These are phyloP conservation scores for Chiridota heheva DNA, from an alignment of 35 echinoderm and acorn worm species.

Conservation along the genomic window DNA sequence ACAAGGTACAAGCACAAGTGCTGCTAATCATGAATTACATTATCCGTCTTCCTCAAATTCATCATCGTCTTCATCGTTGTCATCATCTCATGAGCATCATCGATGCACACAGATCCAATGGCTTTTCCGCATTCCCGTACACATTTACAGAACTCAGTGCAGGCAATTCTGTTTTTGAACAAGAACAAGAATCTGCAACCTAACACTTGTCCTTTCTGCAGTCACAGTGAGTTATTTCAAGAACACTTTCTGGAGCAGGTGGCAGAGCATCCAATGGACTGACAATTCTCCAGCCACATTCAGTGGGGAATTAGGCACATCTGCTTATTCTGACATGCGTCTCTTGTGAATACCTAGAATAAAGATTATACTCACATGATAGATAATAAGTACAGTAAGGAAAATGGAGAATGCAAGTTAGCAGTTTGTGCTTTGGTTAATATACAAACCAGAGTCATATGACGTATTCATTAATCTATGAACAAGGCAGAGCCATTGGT, in stretches of 20 bases:
- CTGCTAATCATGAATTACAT: too few species aligned
- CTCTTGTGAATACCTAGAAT: conserved; percentile 19
- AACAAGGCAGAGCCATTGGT: too few species aligned
- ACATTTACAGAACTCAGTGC: conserved; percentile 52
- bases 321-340: not conserved
- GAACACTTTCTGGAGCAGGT: conserved; percentile 28
- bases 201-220: conserved; percentile 32
- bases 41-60: not conserved
- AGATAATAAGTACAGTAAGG: too few species aligned
- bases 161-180: conserved; percentile 7
- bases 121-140: conserved; percentile 21
- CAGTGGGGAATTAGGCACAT: not conserved
- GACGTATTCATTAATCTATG: too few species aligned
- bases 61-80: conserved; percentile 9
- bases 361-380: too few species aligned
- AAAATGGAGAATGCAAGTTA: too few species aligned
- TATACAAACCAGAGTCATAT: too few species aligned
- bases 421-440: too few species aligned
- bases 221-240: conserved; percentile 6
- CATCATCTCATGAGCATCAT: too few species aligned
- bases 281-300: conserved; percentile 49
- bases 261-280: conserved; percentile 39
- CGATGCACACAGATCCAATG: not conserved
- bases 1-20: too few species aligned
- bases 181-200: not conserved